Evolutionary conservation across 1,140 invertebrate genomes (phyloP).

Genomic region (Magallana gigas): DNA sequence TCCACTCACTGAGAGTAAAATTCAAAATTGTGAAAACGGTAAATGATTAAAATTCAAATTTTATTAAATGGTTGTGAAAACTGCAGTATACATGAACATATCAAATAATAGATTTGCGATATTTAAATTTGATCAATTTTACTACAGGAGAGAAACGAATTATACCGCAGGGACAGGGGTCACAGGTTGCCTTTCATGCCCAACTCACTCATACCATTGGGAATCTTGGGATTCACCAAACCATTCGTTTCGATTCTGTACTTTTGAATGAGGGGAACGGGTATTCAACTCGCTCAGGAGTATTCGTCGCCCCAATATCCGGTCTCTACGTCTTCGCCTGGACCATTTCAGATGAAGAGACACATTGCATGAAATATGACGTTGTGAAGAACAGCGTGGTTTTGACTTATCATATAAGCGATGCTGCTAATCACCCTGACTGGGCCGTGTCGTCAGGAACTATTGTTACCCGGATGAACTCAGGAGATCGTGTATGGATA

Average conservation of each 20-base stretch:
- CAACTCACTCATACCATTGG: neutral
- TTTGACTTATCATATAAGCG: conserved; percentile 18
- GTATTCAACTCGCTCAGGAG: neutral
- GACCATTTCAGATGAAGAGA: neutral
- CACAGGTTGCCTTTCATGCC: conserved; percentile 26
- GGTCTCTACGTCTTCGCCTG: conserved; percentile 40
- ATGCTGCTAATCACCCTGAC: conserved; percentile 38
- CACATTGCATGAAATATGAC: conserved; percentile 22
- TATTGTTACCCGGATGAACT: neutral
- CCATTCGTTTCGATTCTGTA: conserved; percentile 8
- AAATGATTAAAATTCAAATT: no score
- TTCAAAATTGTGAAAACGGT: no score
- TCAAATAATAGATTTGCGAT: no score
- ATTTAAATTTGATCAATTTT: neutral
- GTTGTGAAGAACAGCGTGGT: conserved; percentile 11
- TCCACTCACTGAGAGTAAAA: no score
- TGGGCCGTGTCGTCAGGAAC: neutral
- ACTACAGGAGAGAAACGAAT: neutral
- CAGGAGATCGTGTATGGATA: conserved; percentile 27
- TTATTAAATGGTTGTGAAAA: no score
- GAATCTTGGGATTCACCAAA: neutral
- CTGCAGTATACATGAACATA: no score
- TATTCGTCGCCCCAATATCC: conserved; percentile 32
- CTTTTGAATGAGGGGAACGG: conserved; percentile 33
- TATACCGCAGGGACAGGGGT: neutral